Conservation (phyloP, 2,113 vertebrate genomes). For the Emydura subglobosa region DNA sequence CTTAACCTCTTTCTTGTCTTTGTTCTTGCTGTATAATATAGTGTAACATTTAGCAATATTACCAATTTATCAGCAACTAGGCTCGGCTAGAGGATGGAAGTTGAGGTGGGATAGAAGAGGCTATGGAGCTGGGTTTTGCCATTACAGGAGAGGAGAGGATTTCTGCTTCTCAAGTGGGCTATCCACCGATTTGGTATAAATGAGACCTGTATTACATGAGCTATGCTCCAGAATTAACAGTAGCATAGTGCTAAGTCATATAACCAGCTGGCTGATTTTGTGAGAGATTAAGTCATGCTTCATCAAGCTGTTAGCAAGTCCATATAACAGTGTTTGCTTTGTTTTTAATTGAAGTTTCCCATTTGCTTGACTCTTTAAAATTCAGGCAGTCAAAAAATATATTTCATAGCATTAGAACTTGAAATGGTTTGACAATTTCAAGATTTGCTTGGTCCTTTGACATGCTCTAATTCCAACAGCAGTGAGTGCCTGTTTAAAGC, state of each 20-base stretch:
- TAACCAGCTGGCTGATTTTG: slow-evolving; percentile 59
- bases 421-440: not conserved
- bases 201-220: not conserved
- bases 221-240: not conserved
- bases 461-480: not conserved
- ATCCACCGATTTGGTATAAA: not conserved
- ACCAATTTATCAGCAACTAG: not conserved
- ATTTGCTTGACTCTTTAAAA: not conserved
- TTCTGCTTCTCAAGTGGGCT: not conserved
- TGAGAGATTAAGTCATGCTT: not conserved
- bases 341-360: not conserved
- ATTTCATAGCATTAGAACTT: not conserved
- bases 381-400: not conserved
- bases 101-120: not conserved
- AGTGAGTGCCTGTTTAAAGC: not conserved
- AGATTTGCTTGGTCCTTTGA: not conserved
- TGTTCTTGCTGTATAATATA: slow-evolving; percentile 87
- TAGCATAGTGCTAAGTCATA: not conserved
- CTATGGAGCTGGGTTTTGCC: not conserved
- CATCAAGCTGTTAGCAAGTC: not conserved
- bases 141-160: not conserved
- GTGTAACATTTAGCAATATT: slow-evolving; percentile 52
- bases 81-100: not conserved
- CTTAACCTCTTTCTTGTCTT: slow-evolving; percentile 78
- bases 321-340: not conserved